Evolutionary conservation across 2,797 vertebrate species (phyloP).

Genomic region (Lophotriccus pileatus): DNA sequence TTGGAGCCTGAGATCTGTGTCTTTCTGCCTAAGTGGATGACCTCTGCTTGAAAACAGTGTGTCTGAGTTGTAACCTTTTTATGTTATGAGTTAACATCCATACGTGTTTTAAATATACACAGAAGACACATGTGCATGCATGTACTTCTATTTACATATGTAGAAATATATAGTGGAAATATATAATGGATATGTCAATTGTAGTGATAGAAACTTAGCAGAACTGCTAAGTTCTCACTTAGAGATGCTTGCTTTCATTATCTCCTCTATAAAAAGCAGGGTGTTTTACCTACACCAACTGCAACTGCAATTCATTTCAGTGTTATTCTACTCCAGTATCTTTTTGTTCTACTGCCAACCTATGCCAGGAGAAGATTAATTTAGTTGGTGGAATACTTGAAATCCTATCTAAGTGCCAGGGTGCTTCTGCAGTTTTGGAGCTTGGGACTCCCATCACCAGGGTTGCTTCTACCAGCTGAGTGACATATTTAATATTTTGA

Average conservation of each 20-base stretch:
- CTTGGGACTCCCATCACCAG: background rate
- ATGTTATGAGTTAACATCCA: background rate
- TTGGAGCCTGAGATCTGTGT: fast-evolving
- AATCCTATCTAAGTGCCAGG: background rate
- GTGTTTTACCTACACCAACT: background rate
- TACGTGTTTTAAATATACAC: background rate
- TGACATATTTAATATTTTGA: background rate
- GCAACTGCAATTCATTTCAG: background rate
- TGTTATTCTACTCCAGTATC: background rate
- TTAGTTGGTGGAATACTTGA: background rate
- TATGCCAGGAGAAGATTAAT: background rate
- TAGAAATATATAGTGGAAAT: background rate
- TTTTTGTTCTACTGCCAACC: background rate
- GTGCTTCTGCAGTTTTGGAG: background rate
- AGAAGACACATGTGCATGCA: background rate
- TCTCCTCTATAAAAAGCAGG: background rate
- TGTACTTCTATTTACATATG: background rate
- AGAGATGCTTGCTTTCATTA: background rate
- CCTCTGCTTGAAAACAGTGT: background rate
- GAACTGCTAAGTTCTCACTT: background rate
- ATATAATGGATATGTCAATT: background rate
- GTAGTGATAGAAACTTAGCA: background rate
- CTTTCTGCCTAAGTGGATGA: background rate
- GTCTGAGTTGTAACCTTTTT: background rate
- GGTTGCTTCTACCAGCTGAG: background rate